Conservation (phyloP, 2,888 invertebrate genomes). For the Eretmocerus hayati region DNA sequence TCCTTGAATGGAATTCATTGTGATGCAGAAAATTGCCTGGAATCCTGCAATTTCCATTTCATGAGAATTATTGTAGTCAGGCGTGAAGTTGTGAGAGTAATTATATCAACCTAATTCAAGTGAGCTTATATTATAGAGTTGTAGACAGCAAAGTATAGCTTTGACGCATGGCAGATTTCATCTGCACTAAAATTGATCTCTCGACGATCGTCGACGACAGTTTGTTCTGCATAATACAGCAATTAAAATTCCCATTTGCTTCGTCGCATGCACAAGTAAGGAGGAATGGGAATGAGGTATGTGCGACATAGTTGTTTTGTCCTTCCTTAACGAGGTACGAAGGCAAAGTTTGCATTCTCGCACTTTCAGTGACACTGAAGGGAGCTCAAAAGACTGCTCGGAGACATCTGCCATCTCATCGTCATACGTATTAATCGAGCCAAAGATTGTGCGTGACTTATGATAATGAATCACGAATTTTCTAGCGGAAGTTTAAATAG, state of each 20-base stretch:
- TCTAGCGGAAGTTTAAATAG: not conserved
- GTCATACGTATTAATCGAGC: constrained; percentile 27
- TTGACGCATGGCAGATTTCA: constrained; percentile 5
- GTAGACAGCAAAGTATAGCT: too few species aligned
- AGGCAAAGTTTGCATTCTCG: constrained; percentile 10
- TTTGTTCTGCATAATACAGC: constrained; percentile 26
- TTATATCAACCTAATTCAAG: too few species aligned
- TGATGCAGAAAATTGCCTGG: too few species aligned
- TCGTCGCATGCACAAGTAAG: not conserved
- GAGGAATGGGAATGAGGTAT: not conserved
- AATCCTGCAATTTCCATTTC: too few species aligned
- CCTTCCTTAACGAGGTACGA: not conserved
- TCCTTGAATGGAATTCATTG: too few species aligned
- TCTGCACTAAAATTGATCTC: constrained; percentile 19
- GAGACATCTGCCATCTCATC: constrained; percentile 26
- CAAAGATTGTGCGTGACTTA: not conserved
- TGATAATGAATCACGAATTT: not conserved
- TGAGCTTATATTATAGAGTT: too few species aligned
- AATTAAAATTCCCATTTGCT: constrained; percentile 25
- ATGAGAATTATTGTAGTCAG: too few species aligned
- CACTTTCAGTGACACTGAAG: constrained; percentile 11
- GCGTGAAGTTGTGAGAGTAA: too few species aligned
- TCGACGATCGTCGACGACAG: constrained; percentile 14
- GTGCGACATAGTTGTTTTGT: not conserved
- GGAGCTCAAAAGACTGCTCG: constrained; percentile 26